These are phyloP conservation scores for Dromiciops gliroides DNA, from an alignment of 2,113 vertebrate genomes.

Conservation along the genomic window DNA sequence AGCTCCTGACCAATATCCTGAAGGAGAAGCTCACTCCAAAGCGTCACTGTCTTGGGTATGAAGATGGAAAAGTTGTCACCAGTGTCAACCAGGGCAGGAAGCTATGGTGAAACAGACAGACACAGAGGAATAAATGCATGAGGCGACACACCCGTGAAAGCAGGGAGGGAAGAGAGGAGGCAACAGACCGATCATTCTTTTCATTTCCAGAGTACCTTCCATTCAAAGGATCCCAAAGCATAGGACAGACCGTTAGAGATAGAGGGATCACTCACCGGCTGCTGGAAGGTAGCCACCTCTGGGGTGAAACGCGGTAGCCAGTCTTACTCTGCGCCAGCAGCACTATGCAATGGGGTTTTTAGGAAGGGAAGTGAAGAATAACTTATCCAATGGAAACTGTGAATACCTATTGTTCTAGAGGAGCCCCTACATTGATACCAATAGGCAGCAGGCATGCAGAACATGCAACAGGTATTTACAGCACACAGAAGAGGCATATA, in stretches of 20 bases:
- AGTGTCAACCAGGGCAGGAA: background rate
- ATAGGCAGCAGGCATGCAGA: background rate
- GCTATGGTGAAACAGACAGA: background rate
- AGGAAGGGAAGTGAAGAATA: slow-evolving; percentile 80
- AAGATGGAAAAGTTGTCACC: slow-evolving; percentile 12
- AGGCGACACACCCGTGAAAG: background rate
- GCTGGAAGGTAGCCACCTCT: slow-evolving; percentile 70
- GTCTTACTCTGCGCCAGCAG: slow-evolving; percentile 78
- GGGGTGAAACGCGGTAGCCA: slow-evolving; percentile 74
- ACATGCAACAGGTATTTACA: background rate
- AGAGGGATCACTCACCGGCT: slow-evolving; percentile 76
- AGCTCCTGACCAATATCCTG: background rate
- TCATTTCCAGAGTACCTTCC: slow-evolving; percentile 22
- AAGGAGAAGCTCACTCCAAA: background rate
- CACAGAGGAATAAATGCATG: background rate
- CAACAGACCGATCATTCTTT: slow-evolving; percentile 37
- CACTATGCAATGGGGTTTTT: slow-evolving; percentile 71
- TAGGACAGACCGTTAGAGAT: slow-evolving; percentile 36
- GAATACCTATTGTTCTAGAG: slow-evolving; percentile 69
- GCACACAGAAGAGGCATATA: background rate
- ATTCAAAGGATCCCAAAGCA: slow-evolving; percentile 61
- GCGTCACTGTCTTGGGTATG: slow-evolving; percentile 31
- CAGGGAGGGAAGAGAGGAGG: background rate
- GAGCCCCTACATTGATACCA: slow-evolving; percentile 37
- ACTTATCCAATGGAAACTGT: slow-evolving; percentile 66